A percentile compares a stretch with the other conserved stretches of the same genome.
phyloP scores from a whole-genome alignment of 2,797 vertebrate species.

The Euphonia xanthogaster region DNA sequence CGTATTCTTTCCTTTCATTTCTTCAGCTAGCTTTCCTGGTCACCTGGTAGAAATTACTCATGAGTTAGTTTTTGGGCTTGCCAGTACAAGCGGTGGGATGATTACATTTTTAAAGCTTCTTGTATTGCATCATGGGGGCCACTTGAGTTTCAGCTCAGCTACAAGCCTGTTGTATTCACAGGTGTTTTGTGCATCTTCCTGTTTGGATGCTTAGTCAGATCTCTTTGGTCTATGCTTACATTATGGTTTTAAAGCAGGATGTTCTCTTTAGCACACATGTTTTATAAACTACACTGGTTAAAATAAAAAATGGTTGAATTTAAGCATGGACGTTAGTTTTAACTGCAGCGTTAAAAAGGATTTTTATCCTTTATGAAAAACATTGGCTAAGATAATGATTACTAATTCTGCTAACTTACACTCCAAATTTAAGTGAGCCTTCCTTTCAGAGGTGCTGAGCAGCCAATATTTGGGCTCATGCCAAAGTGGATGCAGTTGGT shows the following conservation, averaged over 20 bases:
- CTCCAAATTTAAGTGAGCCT: background rate
- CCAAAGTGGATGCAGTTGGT: background rate
- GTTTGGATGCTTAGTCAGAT: background rate
- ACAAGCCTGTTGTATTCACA: background rate
- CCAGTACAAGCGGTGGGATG: background rate
- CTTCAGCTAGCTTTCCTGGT: background rate
- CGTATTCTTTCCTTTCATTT: constrained; percentile 46
- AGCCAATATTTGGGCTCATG: background rate
- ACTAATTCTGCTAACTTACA: background rate
- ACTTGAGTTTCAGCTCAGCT: background rate
- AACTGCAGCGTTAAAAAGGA: background rate
- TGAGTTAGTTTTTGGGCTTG: background rate
- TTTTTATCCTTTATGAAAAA: background rate
- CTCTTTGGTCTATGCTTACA: background rate
- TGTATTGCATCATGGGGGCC: background rate
- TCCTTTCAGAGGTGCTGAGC: background rate
- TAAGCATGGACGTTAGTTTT: background rate
- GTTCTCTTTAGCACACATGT: background rate
- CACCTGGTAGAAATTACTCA: background rate
- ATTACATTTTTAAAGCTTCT: background rate
- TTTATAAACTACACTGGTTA: background rate
- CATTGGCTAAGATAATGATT: background rate
- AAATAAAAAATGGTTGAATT: background rate
- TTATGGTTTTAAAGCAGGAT: background rate
- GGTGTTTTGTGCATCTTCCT: background rate